Evolutionary conservation across 2,797 vertebrate genomes (phyloP).

Genomic region (Lemur catta): DNA sequence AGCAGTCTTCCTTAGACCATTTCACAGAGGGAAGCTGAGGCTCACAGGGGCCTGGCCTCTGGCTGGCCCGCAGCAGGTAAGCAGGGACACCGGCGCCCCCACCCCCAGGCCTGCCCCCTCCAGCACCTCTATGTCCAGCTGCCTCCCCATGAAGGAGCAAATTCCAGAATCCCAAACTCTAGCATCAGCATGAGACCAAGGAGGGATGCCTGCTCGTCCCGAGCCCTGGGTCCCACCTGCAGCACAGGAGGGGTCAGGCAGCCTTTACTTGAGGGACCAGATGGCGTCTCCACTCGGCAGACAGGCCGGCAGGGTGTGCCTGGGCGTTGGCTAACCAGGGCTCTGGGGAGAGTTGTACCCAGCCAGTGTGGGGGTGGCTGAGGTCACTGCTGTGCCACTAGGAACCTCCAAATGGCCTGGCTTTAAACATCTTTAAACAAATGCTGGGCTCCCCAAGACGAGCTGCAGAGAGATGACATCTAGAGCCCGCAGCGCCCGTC

Average conservation of each 20-base stretch:
- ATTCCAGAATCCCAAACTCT: not conserved
- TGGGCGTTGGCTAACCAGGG: not conserved
- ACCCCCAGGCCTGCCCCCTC: not conserved
- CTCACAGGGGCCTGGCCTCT: not conserved
- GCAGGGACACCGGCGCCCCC: accelerated
- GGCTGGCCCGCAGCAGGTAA: not conserved
- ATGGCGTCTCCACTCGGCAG: not conserved
- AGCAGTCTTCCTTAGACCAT: not conserved
- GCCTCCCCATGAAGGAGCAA: too few species aligned
- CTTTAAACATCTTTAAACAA: not conserved
- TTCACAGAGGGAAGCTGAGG: not conserved
- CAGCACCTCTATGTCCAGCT: not conserved
- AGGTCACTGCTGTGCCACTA: not conserved
- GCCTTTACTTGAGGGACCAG: not conserved
- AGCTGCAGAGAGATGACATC: not conserved
- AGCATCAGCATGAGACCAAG: not conserved
- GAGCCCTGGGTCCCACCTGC: not conserved
- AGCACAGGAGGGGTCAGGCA: not conserved
- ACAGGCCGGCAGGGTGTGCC: not conserved
- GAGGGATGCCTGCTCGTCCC: not conserved
- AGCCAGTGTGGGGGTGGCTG: not conserved
- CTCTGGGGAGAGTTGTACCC: not conserved
- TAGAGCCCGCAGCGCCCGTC: too few species aligned
- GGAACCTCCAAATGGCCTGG: not conserved
- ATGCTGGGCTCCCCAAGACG: not conserved